Base-by-base conservation (phyloP, 2,888 invertebrate species). In the Lepetodrilus schrolli region DNA sequence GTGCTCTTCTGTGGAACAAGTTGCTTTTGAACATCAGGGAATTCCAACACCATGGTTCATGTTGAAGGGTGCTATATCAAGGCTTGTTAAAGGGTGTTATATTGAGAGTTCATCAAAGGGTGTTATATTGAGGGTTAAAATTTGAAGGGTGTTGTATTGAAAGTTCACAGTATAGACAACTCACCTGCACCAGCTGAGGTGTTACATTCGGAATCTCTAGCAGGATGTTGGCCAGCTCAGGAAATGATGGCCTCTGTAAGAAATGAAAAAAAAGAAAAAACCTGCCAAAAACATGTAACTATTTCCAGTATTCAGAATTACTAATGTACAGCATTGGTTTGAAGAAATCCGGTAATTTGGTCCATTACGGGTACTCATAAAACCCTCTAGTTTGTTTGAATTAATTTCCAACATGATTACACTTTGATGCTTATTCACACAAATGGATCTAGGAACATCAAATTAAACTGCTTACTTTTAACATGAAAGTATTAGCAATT, bases 151-250 rank as follows among this genome's bases (percentile, higher is more conserved):
- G 7, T 17, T 7, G 3, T 47, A n/a, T 4, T 4, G 3, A 38
- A 47, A 72, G 4, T n/a, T n/a, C n/a, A n/a, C n/a, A n/a, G n/a
- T n/a, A n/a, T 26, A n/a, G 17, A 70, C 17, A 10, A 69, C 80
- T 73, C 75, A 88, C 87, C 82, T 82, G 95, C 79, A 96, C 91
- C 90, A 95, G 95, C 21, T 94, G 93, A 34, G 93, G 93, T 92
- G 94, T 95, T 49, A 95, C 94, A 80, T 94, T 95, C 2, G 96
- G 96, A 84, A 96, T 94, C 86, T 95, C 94, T 85, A 95, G 94
- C 91, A 96, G 92, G 73, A 88, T 76, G 4, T 71, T 73, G 4
- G 58, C 92, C 68, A 96, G 93, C 83, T 93, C 93, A 0, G 95
- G 94, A 91, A 95, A 96, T 75, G 93, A 17, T 21, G 82, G 82